These are phyloP conservation scores for Dasyprocta punctata DNA, from an alignment of 2,113 vertebrate species.

Conservation along the genomic window DNA sequence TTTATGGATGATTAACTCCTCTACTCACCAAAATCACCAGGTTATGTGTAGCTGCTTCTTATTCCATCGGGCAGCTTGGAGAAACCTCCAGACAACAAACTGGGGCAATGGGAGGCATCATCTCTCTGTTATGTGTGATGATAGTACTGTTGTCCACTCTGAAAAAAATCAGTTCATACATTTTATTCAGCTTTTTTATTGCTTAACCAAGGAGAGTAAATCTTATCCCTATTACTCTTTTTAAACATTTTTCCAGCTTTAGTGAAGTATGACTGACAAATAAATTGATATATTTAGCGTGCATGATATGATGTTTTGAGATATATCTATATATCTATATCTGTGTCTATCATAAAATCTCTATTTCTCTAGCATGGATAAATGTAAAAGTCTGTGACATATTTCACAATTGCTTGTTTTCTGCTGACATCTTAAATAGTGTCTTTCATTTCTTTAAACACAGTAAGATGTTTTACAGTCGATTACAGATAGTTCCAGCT, in stretches of 20 bases:
- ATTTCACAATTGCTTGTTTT: constrained; percentile 12
- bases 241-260: background rate
- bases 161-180: background rate
- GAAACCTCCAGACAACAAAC: background rate
- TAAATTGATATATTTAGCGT: background rate
- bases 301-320: background rate
- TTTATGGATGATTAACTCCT: background rate
- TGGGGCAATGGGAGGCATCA: background rate
- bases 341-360: background rate
- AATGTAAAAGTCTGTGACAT: constrained; percentile 6
- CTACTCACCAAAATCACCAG: background rate
- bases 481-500: constrained; percentile 13
- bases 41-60: background rate
- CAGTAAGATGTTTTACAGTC: background rate
- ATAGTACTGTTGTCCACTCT: background rate
- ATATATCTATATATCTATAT: background rate
- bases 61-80: background rate
- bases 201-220: background rate
- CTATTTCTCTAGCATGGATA: background rate
- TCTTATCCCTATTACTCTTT: background rate
- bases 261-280: background rate
- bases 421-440: constrained; percentile 6
- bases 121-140: background rate
- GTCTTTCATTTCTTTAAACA: constrained; percentile 12
- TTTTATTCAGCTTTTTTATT: constrained; percentile 33